Evolutionary conservation across 1,140 invertebrate genomes (phyloP).

Genomic region (Drosophila parvula): DNA sequence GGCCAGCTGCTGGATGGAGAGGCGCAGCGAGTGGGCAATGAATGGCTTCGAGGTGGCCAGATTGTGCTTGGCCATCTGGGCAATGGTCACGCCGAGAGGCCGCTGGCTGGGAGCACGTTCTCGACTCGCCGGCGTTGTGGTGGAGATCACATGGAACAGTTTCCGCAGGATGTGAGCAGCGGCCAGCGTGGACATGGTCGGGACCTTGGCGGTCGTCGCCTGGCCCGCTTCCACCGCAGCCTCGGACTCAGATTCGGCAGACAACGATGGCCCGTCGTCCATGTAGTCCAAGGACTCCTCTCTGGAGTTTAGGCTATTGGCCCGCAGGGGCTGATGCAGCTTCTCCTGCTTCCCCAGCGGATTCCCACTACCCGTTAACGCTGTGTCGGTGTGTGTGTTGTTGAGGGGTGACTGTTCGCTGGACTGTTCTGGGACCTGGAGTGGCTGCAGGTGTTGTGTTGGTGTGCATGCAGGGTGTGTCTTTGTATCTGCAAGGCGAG

Average conservation of each 20-base stretch:
- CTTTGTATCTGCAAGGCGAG: conserved; percentile 53
- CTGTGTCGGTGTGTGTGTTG: conserved; percentile 22
- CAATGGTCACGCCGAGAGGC: conserved; percentile 38
- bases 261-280: conserved; percentile 41
- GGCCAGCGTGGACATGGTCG: conserved; percentile 52
- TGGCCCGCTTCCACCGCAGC: neutral
- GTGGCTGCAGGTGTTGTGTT: conserved; percentile 36
- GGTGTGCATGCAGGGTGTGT: conserved; percentile 50
- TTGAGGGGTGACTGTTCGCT: neutral
- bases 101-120: neutral
- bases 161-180: conserved; percentile 55
- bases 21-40: conserved; percentile 56
- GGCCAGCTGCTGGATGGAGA: conserved; percentile 60
- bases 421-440: conserved; percentile 1
- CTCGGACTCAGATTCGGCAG: neutral
- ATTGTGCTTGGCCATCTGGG: conserved; percentile 61
- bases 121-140: conserved; percentile 29
- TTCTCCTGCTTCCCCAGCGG: conserved; percentile 23
- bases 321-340: neutral
- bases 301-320: conserved; percentile 37
- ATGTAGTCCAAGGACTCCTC: conserved; percentile 52
- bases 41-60: conserved; percentile 65
- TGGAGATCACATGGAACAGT: conserved; percentile 54
- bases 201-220: conserved; percentile 15
- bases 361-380: conserved; percentile 5